Evolutionary conservation across 2,797 vertebrate species (phyloP), one percentile per base, ranked within the genome.

Genomic region (Neosilurus mollespiculum): DNA sequence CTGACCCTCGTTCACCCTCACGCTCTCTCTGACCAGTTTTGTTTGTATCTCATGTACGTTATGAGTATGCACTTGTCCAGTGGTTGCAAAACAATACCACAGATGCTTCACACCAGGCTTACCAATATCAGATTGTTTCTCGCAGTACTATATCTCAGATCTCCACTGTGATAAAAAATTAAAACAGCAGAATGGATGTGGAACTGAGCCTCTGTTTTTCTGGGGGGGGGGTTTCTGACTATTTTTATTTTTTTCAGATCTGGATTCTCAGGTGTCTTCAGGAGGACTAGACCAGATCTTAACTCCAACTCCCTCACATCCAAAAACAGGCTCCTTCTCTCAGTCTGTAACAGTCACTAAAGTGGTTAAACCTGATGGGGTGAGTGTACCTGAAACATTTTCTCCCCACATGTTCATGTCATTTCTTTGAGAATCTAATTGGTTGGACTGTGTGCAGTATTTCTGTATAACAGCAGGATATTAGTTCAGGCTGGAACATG

Each of bases 361-460:
- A 90, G 96, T 98, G 90, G 92, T 96, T 67, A 94, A 94, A 56
- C 96, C 96, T 1, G 96, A 98, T 0, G 98, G 97, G 94, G 97
- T 95, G 88, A 93, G n/a, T n/a, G 56, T 22, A 56, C 34, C 30
- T 59, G 34, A 58, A 1, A 18, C 15, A 22, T 51, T 18, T 16
- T 51, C 70, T 51, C n/a, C 11, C 14, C 24, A 2, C 30, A 18
- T 56, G 8, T 20, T 7, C 18, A 9, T 71, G 14, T 51, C 69
- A 1, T 51, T 24, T 11, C 69, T 43, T 43, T 43, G 37, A 2
- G 37, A 43, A 43, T 43, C 6, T 43, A 6, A 43, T 43, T 43
- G 37, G 37, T 43, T 43, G 37, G 37, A 6, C 37, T 43, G 6
- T 2, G 37, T 43, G 37, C 37, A 43, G 37, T 6, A 43, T 43